A percentile compares a stretch with the other conserved stretches of the same genome.
These are phyloP conservation scores for Delichon dasypus DNA, from an alignment of 2,797 vertebrate genomes.

Conservation along the genomic window DNA sequence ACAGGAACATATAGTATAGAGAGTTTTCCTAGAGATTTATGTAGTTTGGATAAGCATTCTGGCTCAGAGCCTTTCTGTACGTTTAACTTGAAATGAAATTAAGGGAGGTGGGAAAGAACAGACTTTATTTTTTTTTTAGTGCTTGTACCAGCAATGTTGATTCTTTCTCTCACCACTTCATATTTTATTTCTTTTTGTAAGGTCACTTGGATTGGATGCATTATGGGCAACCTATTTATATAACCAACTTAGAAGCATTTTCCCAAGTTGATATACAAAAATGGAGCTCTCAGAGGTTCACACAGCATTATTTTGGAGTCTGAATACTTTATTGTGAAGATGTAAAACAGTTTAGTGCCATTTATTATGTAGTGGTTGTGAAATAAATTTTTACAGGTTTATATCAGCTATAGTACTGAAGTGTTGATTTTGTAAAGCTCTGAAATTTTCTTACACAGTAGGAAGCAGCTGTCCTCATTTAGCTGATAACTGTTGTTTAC, in stretches of 20 bases:
- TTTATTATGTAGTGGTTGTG: neutral
- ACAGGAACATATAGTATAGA: neutral
- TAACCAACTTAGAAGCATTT: neutral
- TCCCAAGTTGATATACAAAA: neutral
- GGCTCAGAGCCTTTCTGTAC: conserved; percentile 26
- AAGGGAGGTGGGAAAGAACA: neutral
- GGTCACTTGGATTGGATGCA: neutral
- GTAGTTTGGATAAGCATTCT: conserved; percentile 37
- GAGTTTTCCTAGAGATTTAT: conserved; percentile 43
- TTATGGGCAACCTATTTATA: neutral
- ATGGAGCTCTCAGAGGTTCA: neutral
- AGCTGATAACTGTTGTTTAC: neutral
- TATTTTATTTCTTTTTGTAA: conserved; percentile 15
- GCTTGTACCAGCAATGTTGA: neutral
- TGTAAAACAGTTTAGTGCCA: neutral
- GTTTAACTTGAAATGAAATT: conserved; percentile 31
- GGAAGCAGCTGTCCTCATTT: conserved; percentile 3
- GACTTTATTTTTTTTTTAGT: conserved; percentile 12
- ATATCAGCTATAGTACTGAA: neutral
- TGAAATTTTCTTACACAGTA: neutral
- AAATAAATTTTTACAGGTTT: neutral
- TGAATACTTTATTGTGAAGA: neutral
- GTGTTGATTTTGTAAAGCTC: neutral
- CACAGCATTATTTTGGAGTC: neutral
- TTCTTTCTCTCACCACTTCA: conserved; percentile 21